phyloP scores from a whole-genome alignment of 2,888 invertebrate species.

The Synanthedon andrenaeformis region DNA sequence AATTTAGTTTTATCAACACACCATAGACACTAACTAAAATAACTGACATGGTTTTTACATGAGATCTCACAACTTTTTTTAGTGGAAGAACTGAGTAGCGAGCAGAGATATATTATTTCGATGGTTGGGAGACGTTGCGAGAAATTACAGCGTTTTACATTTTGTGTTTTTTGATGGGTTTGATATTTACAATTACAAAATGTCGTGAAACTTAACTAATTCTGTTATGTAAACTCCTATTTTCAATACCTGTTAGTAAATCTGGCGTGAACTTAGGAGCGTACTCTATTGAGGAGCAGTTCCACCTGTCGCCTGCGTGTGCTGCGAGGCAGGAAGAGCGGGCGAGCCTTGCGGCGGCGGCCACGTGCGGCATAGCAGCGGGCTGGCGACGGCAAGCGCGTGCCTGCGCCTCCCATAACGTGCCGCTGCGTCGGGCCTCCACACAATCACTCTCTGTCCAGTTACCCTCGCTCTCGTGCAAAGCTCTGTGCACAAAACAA shows the following conservation, averaged over 20 bases:
- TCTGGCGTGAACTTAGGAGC: slow-evolving; percentile 83
- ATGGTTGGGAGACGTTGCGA: too few species aligned
- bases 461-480: slow-evolving; percentile 57
- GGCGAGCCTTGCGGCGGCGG: slow-evolving; percentile 78
- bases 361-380: slow-evolving; percentile 80
- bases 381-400: slow-evolving; percentile 75
- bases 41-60: too few species aligned
- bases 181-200: too few species aligned
- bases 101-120: too few species aligned
- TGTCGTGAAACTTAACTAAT: too few species aligned
- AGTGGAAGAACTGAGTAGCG: too few species aligned
- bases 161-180: too few species aligned
- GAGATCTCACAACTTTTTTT: too few species aligned
- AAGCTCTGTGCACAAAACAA: slow-evolving; percentile 25
- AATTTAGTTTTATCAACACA: too few species aligned
- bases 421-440: slow-evolving; percentile 55
- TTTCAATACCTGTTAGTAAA: slow-evolving; percentile 75
- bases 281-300: slow-evolving; percentile 80
- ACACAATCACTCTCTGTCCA: slow-evolving; percentile 58
- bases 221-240: too few species aligned
- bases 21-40: too few species aligned
- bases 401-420: slow-evolving; percentile 73
- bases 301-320: slow-evolving; percentile 83
- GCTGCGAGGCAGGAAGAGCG: slow-evolving; percentile 77
- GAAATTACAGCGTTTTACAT: too few species aligned